These are phyloP conservation scores for Pangasius larnaudii DNA, from an alignment of 2,797 vertebrate genomes.

Conservation along the genomic window DNA sequence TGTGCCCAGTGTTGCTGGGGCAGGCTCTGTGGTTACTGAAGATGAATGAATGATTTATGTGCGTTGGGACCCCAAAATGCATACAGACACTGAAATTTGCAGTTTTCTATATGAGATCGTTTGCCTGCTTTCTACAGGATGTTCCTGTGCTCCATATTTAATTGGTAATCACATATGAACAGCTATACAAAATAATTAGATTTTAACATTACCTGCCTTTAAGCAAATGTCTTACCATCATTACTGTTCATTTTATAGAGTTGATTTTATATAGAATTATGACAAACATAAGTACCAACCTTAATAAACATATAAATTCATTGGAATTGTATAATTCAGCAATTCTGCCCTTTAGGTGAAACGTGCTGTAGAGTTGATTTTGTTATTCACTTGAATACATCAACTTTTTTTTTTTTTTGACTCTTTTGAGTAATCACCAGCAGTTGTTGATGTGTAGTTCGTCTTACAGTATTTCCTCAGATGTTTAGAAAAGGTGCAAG, in stretches of 20 bases:
- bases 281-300: not conserved
- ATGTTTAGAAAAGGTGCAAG: conserved; percentile 41
- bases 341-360: not conserved
- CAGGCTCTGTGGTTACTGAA: no score
- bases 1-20: not conserved
- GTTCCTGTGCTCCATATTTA: not conserved
- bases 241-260: not conserved
- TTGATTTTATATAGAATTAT: not conserved
- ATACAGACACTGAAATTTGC: not conserved
- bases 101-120: not conserved
- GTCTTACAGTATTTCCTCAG: conserved; percentile 37
- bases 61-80: not conserved
- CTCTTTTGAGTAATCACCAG: not conserved
- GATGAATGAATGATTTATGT: no score
- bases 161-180: no score
- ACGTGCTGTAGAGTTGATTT: not conserved
- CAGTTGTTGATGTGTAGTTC: not conserved
- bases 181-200: not conserved
- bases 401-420: not conserved
- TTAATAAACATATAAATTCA: not conserved
- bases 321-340: not conserved
- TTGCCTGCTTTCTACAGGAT: not conserved
- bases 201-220: not conserved
- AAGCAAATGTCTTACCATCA: not conserved
- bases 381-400: not conserved